phyloP scores from a whole-genome alignment of 2,888 invertebrate genomes.

The Uloborus plumipes region DNA sequence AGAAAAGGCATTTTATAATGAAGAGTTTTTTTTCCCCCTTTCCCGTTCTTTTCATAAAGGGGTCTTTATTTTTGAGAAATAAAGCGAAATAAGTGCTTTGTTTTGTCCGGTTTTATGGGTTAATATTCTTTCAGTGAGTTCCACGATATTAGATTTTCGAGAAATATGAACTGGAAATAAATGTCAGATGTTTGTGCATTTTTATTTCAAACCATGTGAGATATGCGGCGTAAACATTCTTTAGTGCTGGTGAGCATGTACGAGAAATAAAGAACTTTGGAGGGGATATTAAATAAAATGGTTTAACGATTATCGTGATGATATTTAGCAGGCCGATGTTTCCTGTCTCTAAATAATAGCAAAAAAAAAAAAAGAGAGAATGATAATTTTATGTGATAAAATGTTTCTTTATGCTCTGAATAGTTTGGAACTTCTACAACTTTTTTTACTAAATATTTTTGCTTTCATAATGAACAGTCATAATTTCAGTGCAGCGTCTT shows the following conservation, averaged over 20 bases:
- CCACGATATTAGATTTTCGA: constrained; percentile 52
- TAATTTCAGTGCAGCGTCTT: too few species aligned
- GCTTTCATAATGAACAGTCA: too few species aligned
- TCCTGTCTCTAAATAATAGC: not conserved
- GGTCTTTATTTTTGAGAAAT: constrained; percentile 28
- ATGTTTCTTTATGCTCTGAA: too few species aligned
- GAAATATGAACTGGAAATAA: constrained; percentile 53
- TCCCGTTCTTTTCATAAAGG: constrained; percentile 13
- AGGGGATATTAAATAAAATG: not conserved
- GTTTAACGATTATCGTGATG: not conserved
- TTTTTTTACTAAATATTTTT: too few species aligned
- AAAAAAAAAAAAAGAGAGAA: constrained; percentile 1
- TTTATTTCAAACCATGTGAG: constrained; percentile 44
- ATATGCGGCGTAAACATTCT: constrained; percentile 45
- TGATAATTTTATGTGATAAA: too few species aligned
- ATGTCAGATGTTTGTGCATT: constrained; percentile 31
- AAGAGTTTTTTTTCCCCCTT: constrained; percentile 21
- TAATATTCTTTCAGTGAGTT: constrained; percentile 36
- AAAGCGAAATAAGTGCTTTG: constrained; percentile 32
- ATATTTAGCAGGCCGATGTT: not conserved
- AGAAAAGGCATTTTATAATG: constrained; percentile 34
- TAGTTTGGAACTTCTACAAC: too few species aligned
- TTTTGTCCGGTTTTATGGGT: constrained; percentile 49
- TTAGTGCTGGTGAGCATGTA: constrained; percentile 10
- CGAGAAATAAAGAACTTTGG: constrained; percentile 4